Conservation (phyloP, 35 echinoderm and acorn worm species). For the Patiria miniata region DNA sequence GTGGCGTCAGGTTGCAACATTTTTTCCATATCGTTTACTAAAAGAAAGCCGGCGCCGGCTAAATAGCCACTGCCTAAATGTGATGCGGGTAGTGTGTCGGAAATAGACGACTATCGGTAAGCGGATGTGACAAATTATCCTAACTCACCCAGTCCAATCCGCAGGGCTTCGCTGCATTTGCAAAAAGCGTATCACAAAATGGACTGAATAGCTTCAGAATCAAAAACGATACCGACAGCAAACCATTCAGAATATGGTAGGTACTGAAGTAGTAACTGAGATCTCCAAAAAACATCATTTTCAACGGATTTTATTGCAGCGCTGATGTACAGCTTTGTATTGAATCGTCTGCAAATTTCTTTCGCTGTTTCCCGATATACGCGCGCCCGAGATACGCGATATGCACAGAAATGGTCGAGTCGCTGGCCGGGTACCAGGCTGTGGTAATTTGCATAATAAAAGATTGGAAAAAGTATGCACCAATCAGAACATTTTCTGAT, state of each 20-base stretch:
- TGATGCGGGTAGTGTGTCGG: too few species aligned
- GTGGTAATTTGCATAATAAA: too few species aligned
- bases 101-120: neutral
- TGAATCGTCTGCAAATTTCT: neutral
- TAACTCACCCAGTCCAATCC: slow-evolving; percentile 73
- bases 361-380: neutral
- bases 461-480: too few species aligned
- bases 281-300: neutral
- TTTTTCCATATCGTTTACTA: too few species aligned
- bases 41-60: too few species aligned
- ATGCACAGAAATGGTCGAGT: too few species aligned
- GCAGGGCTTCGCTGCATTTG: slow-evolving; percentile 56
- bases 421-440: too few species aligned
- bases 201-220: slow-evolving; percentile 63
- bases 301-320: neutral
- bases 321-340: neutral
- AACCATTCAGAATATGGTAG: slow-evolving; percentile 59
- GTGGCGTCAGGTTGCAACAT: too few species aligned
- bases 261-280: slow-evolving; percentile 67
- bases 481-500: too few species aligned
- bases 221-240: slow-evolving; percentile 69
- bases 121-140: neutral
- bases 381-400: too few species aligned
- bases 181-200: slow-evolving; percentile 70
- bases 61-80: too few species aligned